phyloP scores from a whole-genome alignment of 2,888 invertebrate species.

The Philaethria dido region DNA sequence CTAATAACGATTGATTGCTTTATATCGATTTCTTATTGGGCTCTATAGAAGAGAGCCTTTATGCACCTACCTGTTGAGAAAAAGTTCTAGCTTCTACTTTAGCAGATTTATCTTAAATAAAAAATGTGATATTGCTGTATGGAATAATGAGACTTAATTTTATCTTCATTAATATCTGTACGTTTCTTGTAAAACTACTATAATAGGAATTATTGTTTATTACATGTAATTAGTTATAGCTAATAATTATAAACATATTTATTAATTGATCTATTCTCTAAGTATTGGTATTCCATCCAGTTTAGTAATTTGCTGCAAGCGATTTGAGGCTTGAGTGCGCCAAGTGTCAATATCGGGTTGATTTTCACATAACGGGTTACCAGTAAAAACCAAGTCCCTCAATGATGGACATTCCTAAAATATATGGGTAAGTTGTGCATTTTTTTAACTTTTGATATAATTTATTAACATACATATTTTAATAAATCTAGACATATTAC shows the following conservation, averaged over 20 bases:
- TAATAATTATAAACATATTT: background rate
- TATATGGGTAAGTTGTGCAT: too few species aligned
- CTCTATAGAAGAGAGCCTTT: background rate
- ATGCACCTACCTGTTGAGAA: background rate
- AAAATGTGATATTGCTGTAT: too few species aligned
- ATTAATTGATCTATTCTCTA: slow-evolving; percentile 57
- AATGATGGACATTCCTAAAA: slow-evolving; percentile 85
- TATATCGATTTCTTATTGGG: background rate
- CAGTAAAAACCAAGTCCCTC: slow-evolving; percentile 91
- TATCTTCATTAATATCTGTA: too few species aligned
- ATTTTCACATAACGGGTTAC: slow-evolving; percentile 90
- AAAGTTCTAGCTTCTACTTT: too few species aligned
- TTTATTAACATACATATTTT: too few species aligned
- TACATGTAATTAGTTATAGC: slow-evolving; percentile 46
- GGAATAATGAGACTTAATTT: too few species aligned
- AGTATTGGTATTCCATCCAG: slow-evolving; percentile 91
- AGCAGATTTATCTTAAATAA: too few species aligned
- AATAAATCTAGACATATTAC: too few species aligned
- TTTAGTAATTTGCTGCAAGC: slow-evolving; percentile 89
- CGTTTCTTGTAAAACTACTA: too few species aligned
- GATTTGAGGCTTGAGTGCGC: slow-evolving; percentile 87
- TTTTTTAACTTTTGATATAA: too few species aligned
- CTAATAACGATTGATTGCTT: too few species aligned
- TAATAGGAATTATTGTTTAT: slow-evolving; percentile 32
- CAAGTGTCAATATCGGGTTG: slow-evolving; percentile 87